Percentiles rank a stretch among this genome's conserved stretches.
phyloP scores from a whole-genome alignment of 2,113 vertebrate species.

The Chamaea fasciata region DNA sequence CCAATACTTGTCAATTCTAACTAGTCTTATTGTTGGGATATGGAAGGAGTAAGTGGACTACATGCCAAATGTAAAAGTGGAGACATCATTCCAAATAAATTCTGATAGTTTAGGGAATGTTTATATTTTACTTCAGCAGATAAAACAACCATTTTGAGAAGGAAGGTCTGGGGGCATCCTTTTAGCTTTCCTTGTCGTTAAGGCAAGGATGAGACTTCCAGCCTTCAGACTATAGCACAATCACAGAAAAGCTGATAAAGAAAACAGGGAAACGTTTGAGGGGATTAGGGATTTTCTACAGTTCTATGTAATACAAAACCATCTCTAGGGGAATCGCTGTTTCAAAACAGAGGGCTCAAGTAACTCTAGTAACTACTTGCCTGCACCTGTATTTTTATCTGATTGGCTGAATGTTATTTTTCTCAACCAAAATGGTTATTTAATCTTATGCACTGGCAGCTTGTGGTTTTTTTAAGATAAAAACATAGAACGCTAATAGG shows the following conservation, averaged over 20 bases:
- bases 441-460: background rate
- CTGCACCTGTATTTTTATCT: background rate
- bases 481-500: background rate
- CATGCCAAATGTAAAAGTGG: background rate
- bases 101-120: background rate
- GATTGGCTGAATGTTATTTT: background rate
- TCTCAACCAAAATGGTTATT: background rate
- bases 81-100: background rate
- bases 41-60: background rate
- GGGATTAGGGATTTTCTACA: background rate
- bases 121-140: background rate
- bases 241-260: background rate
- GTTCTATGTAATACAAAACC: background rate
- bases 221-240: background rate
- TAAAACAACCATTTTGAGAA: background rate
- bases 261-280: background rate
- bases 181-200: background rate
- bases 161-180: background rate
- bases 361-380: background rate
- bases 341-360: background rate
- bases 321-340: background rate
- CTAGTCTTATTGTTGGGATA: background rate
- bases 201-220: background rate
- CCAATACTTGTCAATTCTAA: conserved; percentile 6
- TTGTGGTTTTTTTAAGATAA: background rate